phyloP scores from a whole-genome alignment of 2,797 vertebrate genomes.

The Spinibarbus caldwelli region DNA sequence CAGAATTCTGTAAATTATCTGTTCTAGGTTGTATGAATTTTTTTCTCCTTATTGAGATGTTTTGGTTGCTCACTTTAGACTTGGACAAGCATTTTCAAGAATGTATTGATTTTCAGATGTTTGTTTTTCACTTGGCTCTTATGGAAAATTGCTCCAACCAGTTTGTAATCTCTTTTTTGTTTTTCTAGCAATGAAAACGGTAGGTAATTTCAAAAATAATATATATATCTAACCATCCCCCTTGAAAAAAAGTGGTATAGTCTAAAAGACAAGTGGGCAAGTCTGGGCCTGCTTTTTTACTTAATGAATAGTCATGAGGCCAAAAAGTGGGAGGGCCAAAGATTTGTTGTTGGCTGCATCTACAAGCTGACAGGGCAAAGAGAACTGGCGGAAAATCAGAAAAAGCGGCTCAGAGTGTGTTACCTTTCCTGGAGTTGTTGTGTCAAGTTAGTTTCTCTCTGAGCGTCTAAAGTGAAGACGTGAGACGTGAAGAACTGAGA shows the following conservation, averaged over 20 bases:
- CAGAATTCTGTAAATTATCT: background rate
- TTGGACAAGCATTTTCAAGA: slow-evolving; percentile 18
- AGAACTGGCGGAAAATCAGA: slow-evolving; percentile 70
- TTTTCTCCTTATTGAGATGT: background rate
- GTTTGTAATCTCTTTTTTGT: background rate
- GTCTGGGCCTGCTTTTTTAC: slow-evolving; percentile 84
- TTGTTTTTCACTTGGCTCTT: background rate
- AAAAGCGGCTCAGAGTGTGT: slow-evolving; percentile 41
- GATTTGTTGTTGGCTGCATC: slow-evolving; percentile 92
- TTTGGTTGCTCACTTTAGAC: slow-evolving; percentile 1
- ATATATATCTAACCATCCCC: slow-evolving; percentile 20
- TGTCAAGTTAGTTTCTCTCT: slow-evolving; percentile 27
- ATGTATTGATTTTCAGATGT: slow-evolving; percentile 23
- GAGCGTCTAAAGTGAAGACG: slow-evolving; percentile 5
- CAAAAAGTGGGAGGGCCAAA: slow-evolving; percentile 77
- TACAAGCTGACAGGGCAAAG: slow-evolving; percentile 84
- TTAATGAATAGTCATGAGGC: slow-evolving; percentile 92
- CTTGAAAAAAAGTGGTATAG: slow-evolving; percentile 72
- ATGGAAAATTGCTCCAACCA: background rate
- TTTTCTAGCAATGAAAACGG: background rate
- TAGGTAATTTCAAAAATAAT: background rate
- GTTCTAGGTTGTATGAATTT: slow-evolving; percentile 1
- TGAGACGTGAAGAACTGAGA: slow-evolving; percentile 14
- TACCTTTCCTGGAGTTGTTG: slow-evolving; percentile 16
- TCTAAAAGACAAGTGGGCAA: slow-evolving; percentile 85